Evolutionary conservation across 1,140 invertebrate species (phyloP), one percentile per base, ranked within the genome.

Genomic region (Akabosia matsudoensis): DNA sequence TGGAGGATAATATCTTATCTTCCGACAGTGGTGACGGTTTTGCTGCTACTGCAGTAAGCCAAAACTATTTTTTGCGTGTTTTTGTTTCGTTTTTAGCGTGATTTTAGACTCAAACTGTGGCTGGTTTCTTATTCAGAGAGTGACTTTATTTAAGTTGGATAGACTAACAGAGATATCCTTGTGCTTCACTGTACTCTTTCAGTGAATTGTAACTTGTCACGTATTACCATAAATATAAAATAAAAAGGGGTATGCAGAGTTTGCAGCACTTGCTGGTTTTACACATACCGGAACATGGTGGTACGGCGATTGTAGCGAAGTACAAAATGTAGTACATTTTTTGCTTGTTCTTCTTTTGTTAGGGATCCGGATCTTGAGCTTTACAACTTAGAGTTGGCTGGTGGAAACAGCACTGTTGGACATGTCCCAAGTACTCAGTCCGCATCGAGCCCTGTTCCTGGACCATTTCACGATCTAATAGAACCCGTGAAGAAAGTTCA

Each of bases 401-500:
- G 26, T 64, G 76, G 26, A 64, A 26, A 28, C 22, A 24, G 14
- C n/a, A 4, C 14, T 30, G 26, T 31, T 33, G 33, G 31, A 31
- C 16, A 56, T 45, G 45, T 13, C 52, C 24, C 1, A 22, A 18
- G 1, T 45, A n/a, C 26, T 74, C 34, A 33, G 22, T 56, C 37
- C 14, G 30, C 33, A 72, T 30, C 52, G 4, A 14, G 26, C 31
- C 45, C 52, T 30, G 31, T 79, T 18, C 51, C 64, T 76, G n/a
- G 22, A 31, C 33, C 61, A 56, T 79, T 71, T 79, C 31, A 67
- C 1, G 24, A 22, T 79, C 34, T 70, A 16, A 37, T 33, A 14
- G 52, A 73, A 16, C 33, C 34, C 74, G 34, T 73, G 26, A 79
- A 78, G 28, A 82, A 81, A 76, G 80, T 81, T 71, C 79, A 80